A percentile compares a stretch with the other conserved stretches of the same genome.
These are phyloP conservation scores for Allophyes oxyacanthae DNA, from an alignment of 2,888 invertebrate genomes.

Conservation along the genomic window DNA sequence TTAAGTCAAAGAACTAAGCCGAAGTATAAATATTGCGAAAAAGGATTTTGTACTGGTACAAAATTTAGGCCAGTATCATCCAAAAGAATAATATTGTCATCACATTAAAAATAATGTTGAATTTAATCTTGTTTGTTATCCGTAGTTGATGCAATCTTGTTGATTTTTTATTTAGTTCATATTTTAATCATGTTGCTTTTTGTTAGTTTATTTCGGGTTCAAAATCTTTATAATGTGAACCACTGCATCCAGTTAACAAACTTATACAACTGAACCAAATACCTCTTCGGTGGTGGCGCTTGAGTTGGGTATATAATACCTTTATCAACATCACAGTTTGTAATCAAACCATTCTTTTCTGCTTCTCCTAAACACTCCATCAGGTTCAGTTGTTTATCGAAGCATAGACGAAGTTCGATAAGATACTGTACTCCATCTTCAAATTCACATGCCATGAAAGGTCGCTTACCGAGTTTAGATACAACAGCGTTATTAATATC, in stretches of 20 bases:
- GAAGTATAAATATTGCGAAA: no score
- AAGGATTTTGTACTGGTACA: no score
- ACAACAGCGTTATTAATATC: conserved; percentile 77
- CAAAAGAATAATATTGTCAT: no score
- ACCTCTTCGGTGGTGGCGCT: conserved; percentile 9
- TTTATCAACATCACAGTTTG: conserved; percentile 35
- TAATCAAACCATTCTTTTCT: conserved; percentile 20
- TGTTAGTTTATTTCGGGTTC: not conserved
- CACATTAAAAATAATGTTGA: no score
- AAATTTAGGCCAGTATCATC: no score
- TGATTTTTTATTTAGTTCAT: no score
- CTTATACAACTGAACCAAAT: conserved; percentile 44
- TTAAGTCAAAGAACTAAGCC: no score
- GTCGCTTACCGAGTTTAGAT: conserved; percentile 86
- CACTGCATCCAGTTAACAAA: conserved; percentile 51
- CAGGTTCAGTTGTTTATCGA: conserved; percentile 90
- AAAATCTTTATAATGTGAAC: conserved; percentile 60
- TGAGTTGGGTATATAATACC: conserved; percentile 39
- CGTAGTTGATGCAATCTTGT: no score
- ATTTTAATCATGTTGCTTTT: no score
- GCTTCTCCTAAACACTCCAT: conserved; percentile 90
- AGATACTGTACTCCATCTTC: conserved; percentile 90
- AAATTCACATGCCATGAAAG: conserved; percentile 90
- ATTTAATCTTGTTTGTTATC: no score
- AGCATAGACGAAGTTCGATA: conserved; percentile 92